These are phyloP conservation scores for Bradypodion ventrale DNA, from an alignment of 2,797 vertebrate species.

Conservation along the genomic window DNA sequence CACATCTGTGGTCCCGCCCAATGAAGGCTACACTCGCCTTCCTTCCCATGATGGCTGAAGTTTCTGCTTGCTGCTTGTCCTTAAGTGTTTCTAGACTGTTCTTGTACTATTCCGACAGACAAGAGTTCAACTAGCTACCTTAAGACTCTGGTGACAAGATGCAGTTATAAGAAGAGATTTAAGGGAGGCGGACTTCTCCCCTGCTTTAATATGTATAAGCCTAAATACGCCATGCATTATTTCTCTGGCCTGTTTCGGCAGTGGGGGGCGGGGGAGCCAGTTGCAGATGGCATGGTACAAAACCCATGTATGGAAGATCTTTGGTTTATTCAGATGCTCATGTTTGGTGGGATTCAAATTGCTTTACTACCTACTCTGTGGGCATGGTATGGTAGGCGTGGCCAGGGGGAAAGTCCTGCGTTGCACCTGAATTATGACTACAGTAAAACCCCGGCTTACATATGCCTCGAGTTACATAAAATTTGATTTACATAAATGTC, in stretches of 20 bases:
- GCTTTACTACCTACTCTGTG: too few relatives aligned
- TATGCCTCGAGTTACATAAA: too few relatives aligned
- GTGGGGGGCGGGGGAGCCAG: background rate
- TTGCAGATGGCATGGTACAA: background rate
- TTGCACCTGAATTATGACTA: too few relatives aligned
- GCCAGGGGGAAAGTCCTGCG: too few relatives aligned
- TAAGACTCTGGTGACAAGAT: background rate
- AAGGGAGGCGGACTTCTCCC: background rate
- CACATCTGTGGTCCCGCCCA: constrained; percentile 60
- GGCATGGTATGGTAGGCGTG: too few relatives aligned
- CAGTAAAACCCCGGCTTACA: too few relatives aligned
- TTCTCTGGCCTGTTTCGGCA: background rate
- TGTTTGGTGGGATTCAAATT: too few relatives aligned
- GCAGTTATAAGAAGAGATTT: background rate
- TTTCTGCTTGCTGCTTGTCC: background rate
- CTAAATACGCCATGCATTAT: background rate
- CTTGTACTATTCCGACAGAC: background rate
- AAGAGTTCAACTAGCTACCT: constrained; percentile 4
- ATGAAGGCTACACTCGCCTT: constrained; percentile 40
- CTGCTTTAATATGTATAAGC: background rate
- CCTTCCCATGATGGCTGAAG: constrained; percentile 38
- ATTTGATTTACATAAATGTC: too few relatives aligned
- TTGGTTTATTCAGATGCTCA: background rate
- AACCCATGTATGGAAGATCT: background rate
- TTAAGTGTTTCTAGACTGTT: background rate